Conservation (phyloP, 1,140 invertebrate species). For the Rhopalosiphum maidis region DNA sequence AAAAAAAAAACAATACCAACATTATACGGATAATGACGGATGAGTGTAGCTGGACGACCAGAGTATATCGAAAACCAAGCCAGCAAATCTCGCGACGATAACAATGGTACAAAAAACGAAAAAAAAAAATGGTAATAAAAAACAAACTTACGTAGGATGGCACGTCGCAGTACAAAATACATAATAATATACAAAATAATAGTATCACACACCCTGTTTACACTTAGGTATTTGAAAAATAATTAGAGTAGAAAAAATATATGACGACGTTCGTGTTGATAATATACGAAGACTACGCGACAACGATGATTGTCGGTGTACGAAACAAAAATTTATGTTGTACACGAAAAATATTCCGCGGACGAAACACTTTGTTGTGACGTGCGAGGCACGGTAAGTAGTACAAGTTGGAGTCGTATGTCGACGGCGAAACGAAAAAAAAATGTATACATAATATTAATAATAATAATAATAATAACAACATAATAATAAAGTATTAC, state of each 20-base stretch:
- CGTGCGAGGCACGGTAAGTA: too few relatives aligned
- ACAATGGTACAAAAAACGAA: neutral
- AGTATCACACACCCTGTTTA: slow-evolving; percentile 51
- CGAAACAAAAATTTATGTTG: neutral
- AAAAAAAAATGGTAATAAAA: slow-evolving; percentile 36
- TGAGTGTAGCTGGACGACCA: neutral
- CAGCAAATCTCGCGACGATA: neutral
- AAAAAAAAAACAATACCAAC: neutral
- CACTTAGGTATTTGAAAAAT: neutral
- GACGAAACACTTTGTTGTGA: neutral
- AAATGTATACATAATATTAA: neutral
- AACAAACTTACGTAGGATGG: slow-evolving; percentile 49
- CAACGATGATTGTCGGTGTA: neutral
- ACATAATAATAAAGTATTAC: neutral
- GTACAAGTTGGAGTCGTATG: neutral
- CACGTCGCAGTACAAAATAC: slow-evolving; percentile 7
- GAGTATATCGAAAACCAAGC: neutral
- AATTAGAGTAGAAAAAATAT: slow-evolving; percentile 9
- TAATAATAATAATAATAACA: neutral
- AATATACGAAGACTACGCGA: too few relatives aligned
- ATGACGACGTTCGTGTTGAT: neutral
- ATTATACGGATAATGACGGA: neutral
- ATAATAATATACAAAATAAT: slow-evolving; percentile 26
- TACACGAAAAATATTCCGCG: neutral
- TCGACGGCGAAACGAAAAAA: neutral